Evolutionary conservation across 2,797 vertebrate species (phyloP).

Genomic region (Apodemus agrarius): DNA sequence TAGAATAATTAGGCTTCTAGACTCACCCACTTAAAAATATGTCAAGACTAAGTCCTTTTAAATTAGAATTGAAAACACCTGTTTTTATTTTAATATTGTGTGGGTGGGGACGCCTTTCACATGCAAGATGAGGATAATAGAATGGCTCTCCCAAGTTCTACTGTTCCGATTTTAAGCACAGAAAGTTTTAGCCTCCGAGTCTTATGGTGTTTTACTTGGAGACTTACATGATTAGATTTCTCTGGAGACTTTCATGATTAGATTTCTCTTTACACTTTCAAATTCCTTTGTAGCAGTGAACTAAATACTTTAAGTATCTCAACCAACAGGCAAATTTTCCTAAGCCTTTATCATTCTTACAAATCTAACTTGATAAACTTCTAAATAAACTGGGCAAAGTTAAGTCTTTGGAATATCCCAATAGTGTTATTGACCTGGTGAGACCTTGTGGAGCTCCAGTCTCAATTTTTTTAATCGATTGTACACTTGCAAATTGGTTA

Average conservation of each 20-base stretch:
- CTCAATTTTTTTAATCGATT: neutral
- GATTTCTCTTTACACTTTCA: neutral
- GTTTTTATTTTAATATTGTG: neutral
- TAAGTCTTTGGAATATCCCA: slow-evolving; percentile 22
- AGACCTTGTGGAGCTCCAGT: slow-evolving; percentile 22
- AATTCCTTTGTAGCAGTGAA: neutral
- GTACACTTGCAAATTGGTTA: neutral
- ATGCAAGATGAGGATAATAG: neutral
- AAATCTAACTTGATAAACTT: slow-evolving; percentile 16
- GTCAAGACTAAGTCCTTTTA: neutral
- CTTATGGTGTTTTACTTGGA: neutral
- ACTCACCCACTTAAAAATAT: neutral
- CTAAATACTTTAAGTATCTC: slow-evolving; percentile 33
- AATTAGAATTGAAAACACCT: neutral
- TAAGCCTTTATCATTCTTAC: neutral
- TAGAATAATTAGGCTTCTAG: neutral
- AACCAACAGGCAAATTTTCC: neutral
- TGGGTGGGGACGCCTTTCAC: too few relatives aligned
- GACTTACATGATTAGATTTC: slow-evolving; percentile 14
- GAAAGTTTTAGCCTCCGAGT: neutral
- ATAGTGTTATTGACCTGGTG: neutral
- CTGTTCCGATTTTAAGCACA: neutral
- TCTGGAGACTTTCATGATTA: slow-evolving; percentile 11
- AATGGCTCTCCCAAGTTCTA: neutral
- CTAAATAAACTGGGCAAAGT: neutral